Percentiles rank a stretch among this genome's conserved stretches.
These are phyloP conservation scores for Lithophane leautieri DNA, from an alignment of 2,888 invertebrate species.

Conservation along the genomic window DNA sequence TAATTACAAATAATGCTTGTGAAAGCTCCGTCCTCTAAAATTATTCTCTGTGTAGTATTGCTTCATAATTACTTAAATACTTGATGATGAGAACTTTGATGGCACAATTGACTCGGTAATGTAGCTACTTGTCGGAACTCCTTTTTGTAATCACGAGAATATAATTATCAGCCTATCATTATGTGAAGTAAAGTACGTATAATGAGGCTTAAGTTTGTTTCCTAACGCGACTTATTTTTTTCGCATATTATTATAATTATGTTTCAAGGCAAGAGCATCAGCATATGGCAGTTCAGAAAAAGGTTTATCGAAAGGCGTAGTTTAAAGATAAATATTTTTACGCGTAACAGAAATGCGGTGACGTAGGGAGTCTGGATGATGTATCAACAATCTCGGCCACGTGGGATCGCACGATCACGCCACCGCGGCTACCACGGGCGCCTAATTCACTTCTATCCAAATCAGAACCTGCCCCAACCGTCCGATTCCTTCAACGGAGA, in stretches of 20 bases:
- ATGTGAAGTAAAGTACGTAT: conserved; percentile 44
- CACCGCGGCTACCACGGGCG: conserved; percentile 61
- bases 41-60: conserved; percentile 9
- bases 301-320: conserved; percentile 13
- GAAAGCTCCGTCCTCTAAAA: conserved; percentile 15
- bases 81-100: conserved; percentile 37
- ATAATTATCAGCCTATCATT: conserved; percentile 38
- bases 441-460: conserved; percentile 43
- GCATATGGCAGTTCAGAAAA: conserved; percentile 13
- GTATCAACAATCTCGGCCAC: conserved; percentile 57
- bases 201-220: conserved; percentile 50
- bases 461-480: conserved; percentile 40
- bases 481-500: conserved; percentile 38
- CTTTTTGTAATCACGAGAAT: conserved; percentile 43
- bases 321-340: conserved; percentile 32
- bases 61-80: conserved; percentile 21
- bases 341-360: conserved; percentile 36
- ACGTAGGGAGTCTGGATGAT: conserved; percentile 49
- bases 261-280: conserved; percentile 38
- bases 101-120: conserved; percentile 28
- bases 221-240: conserved; percentile 46
- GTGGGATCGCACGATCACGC: conserved; percentile 65
- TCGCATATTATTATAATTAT: conserved; percentile 23
- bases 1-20: conserved; percentile 5
- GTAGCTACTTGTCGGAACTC: conserved; percentile 33